A percentile compares a stretch with the other conserved stretches of the same genome.
phyloP scores from a whole-genome alignment of 2,888 invertebrate species.

The Torymus tubicola region DNA sequence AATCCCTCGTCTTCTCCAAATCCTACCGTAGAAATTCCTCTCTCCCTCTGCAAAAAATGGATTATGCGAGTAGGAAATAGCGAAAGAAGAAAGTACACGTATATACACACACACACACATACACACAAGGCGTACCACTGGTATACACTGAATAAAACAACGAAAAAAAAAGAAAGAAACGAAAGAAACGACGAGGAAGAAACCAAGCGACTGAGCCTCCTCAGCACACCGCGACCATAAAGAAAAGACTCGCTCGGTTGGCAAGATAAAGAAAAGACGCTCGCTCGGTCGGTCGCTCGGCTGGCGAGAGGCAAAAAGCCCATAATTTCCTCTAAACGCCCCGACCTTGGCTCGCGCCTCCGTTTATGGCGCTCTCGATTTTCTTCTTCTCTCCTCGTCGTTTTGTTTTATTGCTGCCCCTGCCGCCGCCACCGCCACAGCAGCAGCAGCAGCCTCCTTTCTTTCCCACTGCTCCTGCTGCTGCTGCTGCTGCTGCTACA shows the following conservation, averaged over 20 bases:
- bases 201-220: neutral
- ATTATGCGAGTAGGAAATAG: constrained; percentile 26
- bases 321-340: constrained; percentile 70
- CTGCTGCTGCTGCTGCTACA: neutral
- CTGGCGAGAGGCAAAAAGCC: constrained; percentile 58
- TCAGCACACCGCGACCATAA: too few relatives aligned
- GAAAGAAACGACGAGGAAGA: neutral
- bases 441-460: constrained; percentile 9
- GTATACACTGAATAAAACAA: neutral
- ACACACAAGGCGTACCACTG: too few relatives aligned
- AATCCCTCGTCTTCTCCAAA: constrained; percentile 9
- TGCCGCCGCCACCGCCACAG: neutral
- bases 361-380: constrained; percentile 60
- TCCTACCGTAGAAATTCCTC: constrained; percentile 4
- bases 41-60: neutral
- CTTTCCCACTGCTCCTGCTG: neutral
- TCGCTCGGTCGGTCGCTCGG: constrained; percentile 5
- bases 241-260: neutral
- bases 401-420: constrained; percentile 45
- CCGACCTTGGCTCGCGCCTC: constrained; percentile 62
- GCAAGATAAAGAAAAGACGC: constrained; percentile 48
- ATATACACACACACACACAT: too few relatives aligned
- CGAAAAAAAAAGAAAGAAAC: constrained; percentile 45
- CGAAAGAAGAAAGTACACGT: neutral
- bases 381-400: constrained; percentile 29